phyloP scores from a whole-genome alignment of 1,140 invertebrate genomes.

The Diorhabda sublineata region DNA sequence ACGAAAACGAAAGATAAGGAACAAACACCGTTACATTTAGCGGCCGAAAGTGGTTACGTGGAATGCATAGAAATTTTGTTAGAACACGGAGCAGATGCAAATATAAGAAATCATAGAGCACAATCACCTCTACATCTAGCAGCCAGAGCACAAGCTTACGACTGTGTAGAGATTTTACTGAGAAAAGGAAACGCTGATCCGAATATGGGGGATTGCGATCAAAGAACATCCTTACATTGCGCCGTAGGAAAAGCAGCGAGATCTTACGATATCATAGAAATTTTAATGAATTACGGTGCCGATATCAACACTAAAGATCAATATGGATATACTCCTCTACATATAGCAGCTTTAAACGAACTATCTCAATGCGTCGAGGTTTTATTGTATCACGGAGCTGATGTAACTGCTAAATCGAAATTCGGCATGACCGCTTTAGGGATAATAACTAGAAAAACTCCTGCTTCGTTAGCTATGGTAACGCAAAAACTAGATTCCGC shows the following conservation, averaged over 20 bases:
- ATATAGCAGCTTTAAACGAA: conserved; percentile 80
- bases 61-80: conserved; percentile 70
- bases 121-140: conserved; percentile 77
- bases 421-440: conserved; percentile 77
- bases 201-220: conserved; percentile 72
- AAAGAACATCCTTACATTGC: conserved; percentile 70
- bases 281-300: conserved; percentile 69
- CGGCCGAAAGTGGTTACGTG: conserved; percentile 71
- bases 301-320: conserved; percentile 82
- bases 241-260: conserved; percentile 71
- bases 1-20: conserved; percentile 61
- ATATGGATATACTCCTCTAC: conserved; percentile 84
- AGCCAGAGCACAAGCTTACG: conserved; percentile 67
- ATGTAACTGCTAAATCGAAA: conserved; percentile 77
- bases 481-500: conserved; percentile 72
- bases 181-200: conserved; percentile 67
- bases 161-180: conserved; percentile 71
- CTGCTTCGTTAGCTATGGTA: conserved; percentile 72
- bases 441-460: conserved; percentile 77
- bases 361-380: conserved; percentile 78
- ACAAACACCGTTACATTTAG: conserved; percentile 74
- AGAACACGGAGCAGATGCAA: conserved; percentile 66
- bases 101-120: conserved; percentile 66
- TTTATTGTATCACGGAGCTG: conserved; percentile 76
- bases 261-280: conserved; percentile 71